Conservation (phyloP, 2,797 vertebrate species). For the Oreonectes daqikongensis region DNA sequence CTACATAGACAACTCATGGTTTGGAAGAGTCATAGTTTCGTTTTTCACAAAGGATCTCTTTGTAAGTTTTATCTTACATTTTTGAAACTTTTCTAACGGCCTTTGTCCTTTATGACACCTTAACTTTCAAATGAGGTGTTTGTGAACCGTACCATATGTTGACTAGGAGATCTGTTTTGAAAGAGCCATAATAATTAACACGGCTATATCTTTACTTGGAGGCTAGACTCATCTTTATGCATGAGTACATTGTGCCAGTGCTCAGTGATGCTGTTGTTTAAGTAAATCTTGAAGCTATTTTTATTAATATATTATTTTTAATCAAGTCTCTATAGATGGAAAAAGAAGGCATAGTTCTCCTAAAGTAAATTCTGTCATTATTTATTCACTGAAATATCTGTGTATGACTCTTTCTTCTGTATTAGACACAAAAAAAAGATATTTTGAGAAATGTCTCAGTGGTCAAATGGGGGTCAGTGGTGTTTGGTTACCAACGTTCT, state of each 20-base stretch:
- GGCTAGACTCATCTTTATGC: conserved; percentile 26
- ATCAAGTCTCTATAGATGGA: neutral
- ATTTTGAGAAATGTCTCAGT: too few species aligned
- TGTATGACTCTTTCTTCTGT: too few species aligned
- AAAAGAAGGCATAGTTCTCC: too few species aligned
- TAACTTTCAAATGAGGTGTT: conserved; percentile 23
- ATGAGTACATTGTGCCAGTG: conserved; percentile 13
- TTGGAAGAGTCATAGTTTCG: neutral
- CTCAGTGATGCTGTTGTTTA: neutral
- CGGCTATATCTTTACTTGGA: conserved; percentile 20
- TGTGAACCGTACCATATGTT: conserved; percentile 4
- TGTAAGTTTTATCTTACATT: conserved; percentile 4
- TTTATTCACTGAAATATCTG: too few species aligned
- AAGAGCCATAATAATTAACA: conserved; percentile 27
- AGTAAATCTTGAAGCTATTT: neutral
- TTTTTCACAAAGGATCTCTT: neutral
- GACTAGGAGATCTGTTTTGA: conserved; percentile 19
- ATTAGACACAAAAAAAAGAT: too few species aligned
- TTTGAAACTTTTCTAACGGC: conserved; percentile 4
- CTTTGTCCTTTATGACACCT: conserved; percentile 15
- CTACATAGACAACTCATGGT: neutral
- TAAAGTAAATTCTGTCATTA: too few species aligned
- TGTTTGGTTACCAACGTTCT: too few species aligned
- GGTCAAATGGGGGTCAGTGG: too few species aligned
- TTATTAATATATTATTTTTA: conserved; percentile 1